Percentiles rank a stretch among this genome's conserved stretches.
phyloP scores from a whole-genome alignment of 1,140 invertebrate species.

The Physella acuta region DNA sequence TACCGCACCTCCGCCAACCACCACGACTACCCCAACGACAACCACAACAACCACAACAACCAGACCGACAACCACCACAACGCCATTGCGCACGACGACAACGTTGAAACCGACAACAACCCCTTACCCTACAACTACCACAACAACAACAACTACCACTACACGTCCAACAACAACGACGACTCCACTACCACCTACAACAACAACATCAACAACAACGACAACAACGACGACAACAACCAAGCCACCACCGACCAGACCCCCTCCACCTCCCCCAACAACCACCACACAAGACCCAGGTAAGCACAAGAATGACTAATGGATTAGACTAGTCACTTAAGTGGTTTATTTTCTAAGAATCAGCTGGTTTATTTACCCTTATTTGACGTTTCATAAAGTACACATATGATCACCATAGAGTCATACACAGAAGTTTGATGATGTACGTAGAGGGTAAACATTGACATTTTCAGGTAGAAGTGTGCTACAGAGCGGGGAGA shows the following conservation, averaged over 20 bases:
- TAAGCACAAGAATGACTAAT: too few relatives aligned
- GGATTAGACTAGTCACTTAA: too few relatives aligned
- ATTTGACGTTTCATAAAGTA: too few relatives aligned
- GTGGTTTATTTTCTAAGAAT: too few relatives aligned
- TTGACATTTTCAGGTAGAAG: too few relatives aligned
- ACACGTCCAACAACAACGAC: background rate
- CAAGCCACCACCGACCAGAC: background rate
- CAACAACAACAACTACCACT: background rate
- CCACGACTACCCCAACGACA: background rate
- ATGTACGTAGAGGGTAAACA: too few relatives aligned
- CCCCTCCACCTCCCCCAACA: background rate
- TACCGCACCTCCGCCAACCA: background rate
- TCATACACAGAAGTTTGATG: too few relatives aligned
- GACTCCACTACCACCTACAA: background rate
- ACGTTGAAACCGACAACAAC: background rate
- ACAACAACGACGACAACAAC: background rate
- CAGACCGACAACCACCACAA: background rate
- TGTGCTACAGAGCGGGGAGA: too few relatives aligned
- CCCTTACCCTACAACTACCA: background rate
- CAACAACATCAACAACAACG: conserved; percentile 1
- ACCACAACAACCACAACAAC: background rate
- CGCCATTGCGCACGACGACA: background rate
- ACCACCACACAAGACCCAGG: background rate
- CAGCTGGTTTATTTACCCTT: too few relatives aligned
- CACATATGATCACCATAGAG: too few relatives aligned